phyloP scores from a whole-genome alignment of 2,888 invertebrate species.

The Zeuzera pyrina region DNA sequence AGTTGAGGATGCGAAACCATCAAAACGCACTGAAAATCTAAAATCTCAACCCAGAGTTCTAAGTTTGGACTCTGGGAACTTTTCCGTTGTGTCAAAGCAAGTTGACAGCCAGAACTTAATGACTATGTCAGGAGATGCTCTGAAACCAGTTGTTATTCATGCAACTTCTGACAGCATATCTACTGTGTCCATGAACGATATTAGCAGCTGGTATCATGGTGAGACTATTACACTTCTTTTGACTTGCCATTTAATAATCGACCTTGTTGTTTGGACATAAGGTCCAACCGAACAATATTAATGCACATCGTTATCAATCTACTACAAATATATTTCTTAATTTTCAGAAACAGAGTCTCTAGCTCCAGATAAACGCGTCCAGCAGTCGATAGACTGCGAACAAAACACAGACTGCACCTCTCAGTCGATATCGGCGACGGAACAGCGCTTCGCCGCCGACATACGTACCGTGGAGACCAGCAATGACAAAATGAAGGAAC shows the following conservation, averaged over 20 bases:
- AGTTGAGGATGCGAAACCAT: constrained; percentile 48
- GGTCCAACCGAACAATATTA: background rate
- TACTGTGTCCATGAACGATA: constrained; percentile 72
- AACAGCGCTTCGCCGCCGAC: constrained; percentile 51
- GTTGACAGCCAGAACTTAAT: constrained; percentile 37
- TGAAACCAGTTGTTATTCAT: constrained; percentile 47
- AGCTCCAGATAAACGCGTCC: constrained; percentile 17
- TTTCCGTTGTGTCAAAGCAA: constrained; percentile 53
- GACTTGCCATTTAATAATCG: constrained; percentile 1
- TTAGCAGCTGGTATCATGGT: constrained; percentile 79
- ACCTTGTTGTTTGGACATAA: too few relatives aligned
- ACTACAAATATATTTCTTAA: constrained; percentile 6
- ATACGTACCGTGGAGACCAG: constrained; percentile 43
- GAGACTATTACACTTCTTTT: too few relatives aligned
- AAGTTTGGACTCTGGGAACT: constrained; percentile 55
- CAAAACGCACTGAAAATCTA: constrained; percentile 38
- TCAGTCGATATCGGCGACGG: constrained; percentile 33
- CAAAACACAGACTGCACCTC: constrained; percentile 14
- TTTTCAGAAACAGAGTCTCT: constrained; percentile 30
- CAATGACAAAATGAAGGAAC: constrained; percentile 61
- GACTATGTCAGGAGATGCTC: constrained; percentile 47
- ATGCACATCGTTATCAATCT: background rate
- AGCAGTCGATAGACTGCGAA: constrained; percentile 2
- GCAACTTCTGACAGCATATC: constrained; percentile 57
- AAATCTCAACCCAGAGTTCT: constrained; percentile 50